Conservation (phyloP, 2,888 invertebrate genomes). For the Gastrophysa polygoni region DNA sequence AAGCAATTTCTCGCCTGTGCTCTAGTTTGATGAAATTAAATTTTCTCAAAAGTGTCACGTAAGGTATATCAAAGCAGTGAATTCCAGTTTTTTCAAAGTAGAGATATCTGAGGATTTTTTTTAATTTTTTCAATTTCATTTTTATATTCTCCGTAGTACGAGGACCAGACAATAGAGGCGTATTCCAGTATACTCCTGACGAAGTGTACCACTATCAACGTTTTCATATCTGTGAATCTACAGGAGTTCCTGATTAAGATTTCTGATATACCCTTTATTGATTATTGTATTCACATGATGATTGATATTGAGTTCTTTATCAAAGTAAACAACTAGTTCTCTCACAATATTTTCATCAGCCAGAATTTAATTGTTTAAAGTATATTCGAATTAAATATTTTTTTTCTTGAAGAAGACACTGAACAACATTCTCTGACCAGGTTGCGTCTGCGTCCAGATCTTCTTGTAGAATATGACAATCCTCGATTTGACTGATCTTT, state of each 20-base stretch:
- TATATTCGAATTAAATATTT: no score
- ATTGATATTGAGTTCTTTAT: constrained; percentile 3
- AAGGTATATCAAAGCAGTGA: neutral
- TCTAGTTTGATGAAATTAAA: no score
- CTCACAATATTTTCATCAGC: neutral
- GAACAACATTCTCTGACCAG: constrained; percentile 3
- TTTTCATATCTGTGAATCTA: constrained; percentile 1
- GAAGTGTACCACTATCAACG: neutral
- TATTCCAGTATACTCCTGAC: no score
- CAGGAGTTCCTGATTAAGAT: neutral
- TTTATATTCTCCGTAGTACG: constrained; percentile 1
- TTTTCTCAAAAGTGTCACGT: no score
- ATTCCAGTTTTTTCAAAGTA: neutral
- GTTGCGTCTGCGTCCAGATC: neutral
- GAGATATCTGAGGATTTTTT: constrained; percentile 3
- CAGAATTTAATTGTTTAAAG: neutral
- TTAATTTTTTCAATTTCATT: neutral
- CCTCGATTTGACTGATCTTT: neutral
- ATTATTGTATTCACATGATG: constrained; percentile 6
- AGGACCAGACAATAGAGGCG: neutral
- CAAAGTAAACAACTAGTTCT: neutral
- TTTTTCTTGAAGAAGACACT: neutral
- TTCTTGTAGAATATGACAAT: neutral
- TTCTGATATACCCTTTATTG: neutral
- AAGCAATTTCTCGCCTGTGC: no score